These are phyloP conservation scores for Martes martes DNA, from an alignment of 2,113 vertebrate genomes.

Conservation along the genomic window DNA sequence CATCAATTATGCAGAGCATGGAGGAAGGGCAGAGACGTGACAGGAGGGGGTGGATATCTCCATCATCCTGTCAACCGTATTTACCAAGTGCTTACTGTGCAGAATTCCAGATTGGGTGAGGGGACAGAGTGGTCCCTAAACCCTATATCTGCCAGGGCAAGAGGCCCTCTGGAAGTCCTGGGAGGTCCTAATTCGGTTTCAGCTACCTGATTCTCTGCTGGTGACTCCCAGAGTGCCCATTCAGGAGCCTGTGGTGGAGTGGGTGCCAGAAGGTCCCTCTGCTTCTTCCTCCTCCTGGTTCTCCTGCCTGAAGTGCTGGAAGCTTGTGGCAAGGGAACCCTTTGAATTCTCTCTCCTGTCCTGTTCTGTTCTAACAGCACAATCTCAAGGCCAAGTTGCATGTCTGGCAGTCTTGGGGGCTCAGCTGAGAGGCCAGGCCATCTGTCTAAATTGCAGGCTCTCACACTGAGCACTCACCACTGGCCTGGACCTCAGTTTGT, in stretches of 20 bases:
- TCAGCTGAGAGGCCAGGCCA: background rate
- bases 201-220: background rate
- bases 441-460: background rate
- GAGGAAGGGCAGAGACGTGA: background rate
- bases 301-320: background rate
- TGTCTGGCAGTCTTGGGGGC: background rate
- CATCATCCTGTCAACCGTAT: background rate
- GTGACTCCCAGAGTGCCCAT: background rate
- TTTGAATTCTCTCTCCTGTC: background rate
- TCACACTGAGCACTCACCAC: background rate
- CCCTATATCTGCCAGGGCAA: background rate
- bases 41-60: background rate
- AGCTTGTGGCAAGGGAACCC: background rate
- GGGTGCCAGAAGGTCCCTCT: no score
- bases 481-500: background rate
- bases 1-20: constrained; percentile 64
- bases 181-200: background rate
- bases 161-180: background rate
- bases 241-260: background rate
- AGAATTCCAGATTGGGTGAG: background rate
- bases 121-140: background rate
- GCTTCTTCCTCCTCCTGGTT: background rate
- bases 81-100: background rate
- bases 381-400: background rate
- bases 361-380: background rate